These are phyloP conservation scores for Columbina picui DNA, from an alignment of 2,113 vertebrate species.

Conservation along the genomic window DNA sequence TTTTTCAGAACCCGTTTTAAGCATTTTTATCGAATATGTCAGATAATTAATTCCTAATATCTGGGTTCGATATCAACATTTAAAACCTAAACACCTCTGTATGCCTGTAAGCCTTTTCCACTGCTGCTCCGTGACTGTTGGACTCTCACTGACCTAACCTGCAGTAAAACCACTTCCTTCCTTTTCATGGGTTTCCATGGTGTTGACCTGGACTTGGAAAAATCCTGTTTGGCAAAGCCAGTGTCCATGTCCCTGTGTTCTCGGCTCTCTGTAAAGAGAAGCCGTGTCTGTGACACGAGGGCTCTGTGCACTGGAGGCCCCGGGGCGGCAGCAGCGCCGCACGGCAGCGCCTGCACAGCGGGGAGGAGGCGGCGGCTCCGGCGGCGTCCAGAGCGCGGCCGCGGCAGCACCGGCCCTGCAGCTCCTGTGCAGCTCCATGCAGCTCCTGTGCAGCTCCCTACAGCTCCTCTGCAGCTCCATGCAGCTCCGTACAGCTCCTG, in stretches of 20 bases:
- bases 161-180: not conserved
- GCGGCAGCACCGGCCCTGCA: too few relatives aligned
- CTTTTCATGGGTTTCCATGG: not conserved
- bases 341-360: accelerated
- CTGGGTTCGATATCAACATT: not conserved
- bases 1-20: not conserved
- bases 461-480: too few relatives aligned
- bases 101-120: not conserved
- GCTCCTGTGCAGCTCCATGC: too few relatives aligned
- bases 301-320: accelerated
- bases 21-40: not conserved
- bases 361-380: not conserved
- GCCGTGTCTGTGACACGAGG: accelerated
- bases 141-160: not conserved
- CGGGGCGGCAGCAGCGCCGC: accelerated
- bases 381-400: too few relatives aligned
- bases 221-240: not conserved
- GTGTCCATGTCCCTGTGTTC: accelerated
- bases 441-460: too few relatives aligned
- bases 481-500: too few relatives aligned
- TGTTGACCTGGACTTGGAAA: not conserved
- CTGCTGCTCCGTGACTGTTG: not conserved
- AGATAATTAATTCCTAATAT: not conserved
- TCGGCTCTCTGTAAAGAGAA: not conserved
- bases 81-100: not conserved